Evolutionary conservation across 2,797 vertebrate genomes (phyloP), one percentile per base, ranked within the genome.

Genomic region (Epinephelus malabaricus): DNA sequence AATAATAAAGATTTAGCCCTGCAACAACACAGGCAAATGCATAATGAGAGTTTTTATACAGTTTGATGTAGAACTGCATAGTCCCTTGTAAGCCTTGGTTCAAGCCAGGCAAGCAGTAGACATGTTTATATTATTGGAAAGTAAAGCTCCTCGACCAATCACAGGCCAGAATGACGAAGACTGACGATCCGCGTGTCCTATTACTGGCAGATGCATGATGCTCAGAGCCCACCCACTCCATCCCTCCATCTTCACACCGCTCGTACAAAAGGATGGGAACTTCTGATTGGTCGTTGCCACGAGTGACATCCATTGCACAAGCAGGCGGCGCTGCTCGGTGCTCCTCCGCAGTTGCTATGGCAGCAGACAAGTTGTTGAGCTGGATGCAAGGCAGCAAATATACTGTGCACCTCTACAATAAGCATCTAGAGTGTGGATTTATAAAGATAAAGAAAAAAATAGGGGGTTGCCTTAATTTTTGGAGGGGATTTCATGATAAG

Each of bases 71-170:
- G 91, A 94, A 93, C 87, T 93, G 94, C 94, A 93, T 89, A 87
- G 92, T 92, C 92, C 92, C 91, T 75, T 90, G 78, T 74, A 88
- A 93, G 92, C 92, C 90, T 84, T 85, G 93, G 89, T 90, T 90
- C 92, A 89, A 92, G 85, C 84, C 88, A 88, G 88, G 92, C 89
- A 69, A 91, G 92, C 89, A 79, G 93, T 76, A 94, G 94, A 95
- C 95, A 96, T 95, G 95, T 96, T 96, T 95, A 96, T 96, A 96
- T 94, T 94, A 95, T 95, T 95, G 93, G 86, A 91, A 90, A 93
- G 91, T 91, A 73, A 86, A 84, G 83, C 90, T 79, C 85, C 74
- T 84, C 84, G 79, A 90, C 96, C 95, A 96, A 96, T 96, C 93
- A 9, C 55, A 5, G 84, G 50, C 30, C 10, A 46, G 83, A n/a